A percentile compares a stretch with the other conserved stretches of the same genome.
phyloP scores from a whole-genome alignment of 2,113 vertebrate genomes.

The Antidorcas marsupialis region DNA sequence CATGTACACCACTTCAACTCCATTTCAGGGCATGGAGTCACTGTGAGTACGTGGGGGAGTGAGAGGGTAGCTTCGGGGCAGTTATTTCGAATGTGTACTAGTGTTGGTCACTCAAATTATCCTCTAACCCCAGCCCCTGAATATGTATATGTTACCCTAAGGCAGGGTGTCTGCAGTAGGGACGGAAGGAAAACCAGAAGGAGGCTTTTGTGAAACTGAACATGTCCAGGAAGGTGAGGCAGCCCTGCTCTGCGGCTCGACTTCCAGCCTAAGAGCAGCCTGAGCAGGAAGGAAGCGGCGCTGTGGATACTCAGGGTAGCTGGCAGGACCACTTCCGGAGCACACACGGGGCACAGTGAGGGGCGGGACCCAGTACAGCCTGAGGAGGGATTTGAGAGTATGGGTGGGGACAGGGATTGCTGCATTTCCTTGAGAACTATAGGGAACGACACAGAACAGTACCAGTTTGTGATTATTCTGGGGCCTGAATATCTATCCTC shows the following conservation, averaged over 20 bases:
- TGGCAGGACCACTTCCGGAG: neutral
- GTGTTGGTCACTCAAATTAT: neutral
- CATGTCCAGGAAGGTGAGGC: neutral
- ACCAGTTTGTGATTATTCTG: neutral
- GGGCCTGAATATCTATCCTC: neutral
- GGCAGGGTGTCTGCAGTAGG: neutral
- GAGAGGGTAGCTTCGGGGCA: neutral
- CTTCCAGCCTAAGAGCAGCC: neutral
- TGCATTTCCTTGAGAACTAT: neutral
- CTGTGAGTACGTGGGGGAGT: neutral
- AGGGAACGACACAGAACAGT: neutral
- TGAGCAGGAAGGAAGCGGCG: neutral
- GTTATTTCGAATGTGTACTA: neutral
- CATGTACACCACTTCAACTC: neutral
- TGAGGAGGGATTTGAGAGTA: neutral
- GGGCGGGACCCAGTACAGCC: neutral
- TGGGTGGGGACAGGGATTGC: neutral
- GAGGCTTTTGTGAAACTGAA: neutral
- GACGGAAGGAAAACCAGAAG: neutral
- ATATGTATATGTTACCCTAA: neutral
- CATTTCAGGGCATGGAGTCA: neutral
- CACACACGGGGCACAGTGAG: neutral
- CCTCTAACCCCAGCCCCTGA: neutral
- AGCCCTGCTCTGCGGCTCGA: neutral
- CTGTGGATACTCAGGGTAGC: neutral